phyloP scores from a whole-genome alignment of 1,140 invertebrate genomes.

The Octopus bimaculoides region DNA sequence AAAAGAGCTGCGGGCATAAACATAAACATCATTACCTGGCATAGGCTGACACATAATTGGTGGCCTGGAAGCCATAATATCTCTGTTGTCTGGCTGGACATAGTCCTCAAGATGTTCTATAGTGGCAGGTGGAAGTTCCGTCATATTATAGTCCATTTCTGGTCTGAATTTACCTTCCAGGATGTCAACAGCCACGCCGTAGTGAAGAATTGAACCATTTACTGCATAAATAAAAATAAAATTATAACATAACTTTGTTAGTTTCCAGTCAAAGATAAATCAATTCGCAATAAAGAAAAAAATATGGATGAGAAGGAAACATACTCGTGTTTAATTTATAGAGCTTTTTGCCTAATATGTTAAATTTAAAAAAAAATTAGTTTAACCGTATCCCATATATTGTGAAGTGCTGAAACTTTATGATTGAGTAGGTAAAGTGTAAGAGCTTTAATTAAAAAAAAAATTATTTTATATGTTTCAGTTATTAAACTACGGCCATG shows the following conservation, averaged over 20 bases:
- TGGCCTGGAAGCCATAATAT: conserved; percentile 28
- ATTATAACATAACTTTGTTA: not conserved
- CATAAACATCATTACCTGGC: conserved; percentile 32
- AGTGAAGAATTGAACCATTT: conserved; percentile 5
- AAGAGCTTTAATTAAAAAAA: too few species aligned
- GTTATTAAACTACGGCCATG: too few species aligned
- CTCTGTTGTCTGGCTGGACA: conserved; percentile 18
- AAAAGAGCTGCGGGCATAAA: too few species aligned
- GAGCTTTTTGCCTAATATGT: too few species aligned
- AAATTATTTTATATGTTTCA: too few species aligned
- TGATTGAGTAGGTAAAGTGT: too few species aligned
- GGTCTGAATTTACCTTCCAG: conserved; percentile 16
- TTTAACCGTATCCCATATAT: too few species aligned
- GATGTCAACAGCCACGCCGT: conserved; percentile 14
- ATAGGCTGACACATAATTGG: conserved; percentile 45
- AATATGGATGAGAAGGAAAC: too few species aligned
- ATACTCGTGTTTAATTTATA: too few species aligned
- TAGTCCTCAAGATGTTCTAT: conserved; percentile 28
- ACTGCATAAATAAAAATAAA: not conserved
- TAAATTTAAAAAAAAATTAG: too few species aligned
- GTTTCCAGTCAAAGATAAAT: not conserved
- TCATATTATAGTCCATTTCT: conserved; percentile 11
- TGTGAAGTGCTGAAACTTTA: too few species aligned
- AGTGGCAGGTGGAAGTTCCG: conserved; percentile 15
- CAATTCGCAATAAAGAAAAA: not conserved